Base-by-base conservation (phyloP, 2,797 vertebrate species). In the Graptemys geographica region DNA sequence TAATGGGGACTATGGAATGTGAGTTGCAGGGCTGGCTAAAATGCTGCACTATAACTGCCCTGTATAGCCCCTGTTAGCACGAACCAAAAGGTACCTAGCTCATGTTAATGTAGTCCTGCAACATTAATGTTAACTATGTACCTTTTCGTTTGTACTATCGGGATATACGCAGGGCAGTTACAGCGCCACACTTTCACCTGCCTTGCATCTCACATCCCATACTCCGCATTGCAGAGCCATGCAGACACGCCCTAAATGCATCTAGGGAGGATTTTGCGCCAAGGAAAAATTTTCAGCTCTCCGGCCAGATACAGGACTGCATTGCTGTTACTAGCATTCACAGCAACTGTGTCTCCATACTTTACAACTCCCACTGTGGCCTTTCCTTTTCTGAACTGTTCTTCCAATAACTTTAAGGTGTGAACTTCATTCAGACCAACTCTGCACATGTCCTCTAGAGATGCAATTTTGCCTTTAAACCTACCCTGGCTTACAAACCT, bases 331-430 rank as follows among this genome's bases (percentile, higher is more conserved):
- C 28, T 7, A 31, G 25, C 55, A 6, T 53, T 25, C 47, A 83
- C 19, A 72, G 21, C n/a, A 55, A 52, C 3, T 1, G 0, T 1
- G 1, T 47, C 81, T n/a, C 23, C 3, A 12, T 9, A 47, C 37
- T 57, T 53, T 21, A 28, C n/a, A 53, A 5, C 0, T 1, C 53
- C 28, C 31, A 1, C 7, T 78, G 44, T 76, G 12, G 49, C 25
- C 44, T 78, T 78, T 78, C 44, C 74, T 78, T 49, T 78, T 49
- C 41, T 15, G 27, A 78, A 49, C 27, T 18, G 25, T 78, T 49
- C 74, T 78, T 49, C 74, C 15, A 49, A 27, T 49, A 49, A 16
- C 12, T 28, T 41, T 28, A 78, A 49, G 44, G 25, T 47, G 44
- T 83, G 37, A 49, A 47, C 41, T 92, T 16, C 41, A 83, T 72